Evolutionary conservation across 2,888 invertebrate species (phyloP), one percentile per base, ranked within the genome.

Genomic region (Parnassius apollo): DNA sequence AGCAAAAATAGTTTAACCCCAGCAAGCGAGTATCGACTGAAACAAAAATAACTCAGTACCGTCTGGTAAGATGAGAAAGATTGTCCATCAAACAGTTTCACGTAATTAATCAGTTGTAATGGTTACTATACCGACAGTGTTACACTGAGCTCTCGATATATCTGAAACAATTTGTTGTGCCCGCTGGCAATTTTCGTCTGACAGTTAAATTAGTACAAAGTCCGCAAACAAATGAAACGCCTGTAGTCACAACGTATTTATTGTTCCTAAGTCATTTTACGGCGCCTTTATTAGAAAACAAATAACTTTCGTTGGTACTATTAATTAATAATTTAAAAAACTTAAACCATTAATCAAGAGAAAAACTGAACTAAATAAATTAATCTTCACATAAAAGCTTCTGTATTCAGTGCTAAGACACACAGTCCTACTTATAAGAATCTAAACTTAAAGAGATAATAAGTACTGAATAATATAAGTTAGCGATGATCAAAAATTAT

Each of bases 181-280:
- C 64, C 65, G 64, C 60, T 65, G 69, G 68, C 72, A 75, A 77
- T 75, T 76, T 75, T 70, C 73, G 71, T 67, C 72, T 77, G 80
- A 80, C 81, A 80, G 79, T 80, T 78, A 80, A 85, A 83, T 85
- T 82, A 82, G 81, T 75, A 69, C 65, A 71, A 66, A 71, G 65
- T 68, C 72, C 73, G 72, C 75, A 79, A 81, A 83, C 77, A 80
- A 84, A 83, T 81, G 77, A 75, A 75, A 75, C 68, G 70, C 68
- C 66, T 62, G 71, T 66, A 71, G 65, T 67, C 65, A 56, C 13
- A 9, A 13, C 13, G 49, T 13, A 49, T 49, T 49, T 13, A 49
- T 49, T 49, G 49, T 46, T n/a, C n/a, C 12, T 11, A 46, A 13
- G 13, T 13, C 13, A 9, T 13, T 13, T 13, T 9, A 49, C 8